Conservation (phyloP, 2,888 invertebrate species). For the Empis stercorea region DNA sequence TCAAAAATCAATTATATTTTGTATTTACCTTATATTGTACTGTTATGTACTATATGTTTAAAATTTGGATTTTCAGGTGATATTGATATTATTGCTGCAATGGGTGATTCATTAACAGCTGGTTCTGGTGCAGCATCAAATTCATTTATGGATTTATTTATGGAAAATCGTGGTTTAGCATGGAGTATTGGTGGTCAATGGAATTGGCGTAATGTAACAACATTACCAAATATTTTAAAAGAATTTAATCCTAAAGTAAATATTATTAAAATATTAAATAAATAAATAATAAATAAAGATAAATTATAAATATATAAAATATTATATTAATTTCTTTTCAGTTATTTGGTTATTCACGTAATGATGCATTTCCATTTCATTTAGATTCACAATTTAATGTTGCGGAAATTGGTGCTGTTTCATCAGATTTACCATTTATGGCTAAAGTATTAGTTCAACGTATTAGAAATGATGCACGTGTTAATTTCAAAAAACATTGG, state of each 20-base stretch:
- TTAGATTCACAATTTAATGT: constrained; percentile 40
- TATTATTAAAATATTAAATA: background rate
- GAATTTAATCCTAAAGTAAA: constrained; percentile 41
- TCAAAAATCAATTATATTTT: no score
- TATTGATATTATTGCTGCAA: constrained; percentile 40
- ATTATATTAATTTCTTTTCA: background rate
- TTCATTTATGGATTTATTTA: constrained; percentile 29
- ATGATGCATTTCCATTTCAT: constrained; percentile 31
- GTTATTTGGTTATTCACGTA: constrained; percentile 39
- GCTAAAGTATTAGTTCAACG: constrained; percentile 37
- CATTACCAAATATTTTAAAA: constrained; percentile 41
- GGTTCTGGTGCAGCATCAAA: constrained; percentile 37
- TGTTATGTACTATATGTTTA: no score
- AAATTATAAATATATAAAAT: background rate
- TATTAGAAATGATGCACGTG: constrained; percentile 37
- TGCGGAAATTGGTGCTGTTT: constrained; percentile 41
- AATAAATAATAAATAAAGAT: background rate
- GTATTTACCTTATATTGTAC: no score
- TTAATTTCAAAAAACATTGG: constrained; percentile 40
- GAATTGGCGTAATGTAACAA: constrained; percentile 37
- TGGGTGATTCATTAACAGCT: constrained; percentile 43
- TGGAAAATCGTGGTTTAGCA: constrained; percentile 34
- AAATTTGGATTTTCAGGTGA: constrained; percentile 31
- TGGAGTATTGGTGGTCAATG: constrained; percentile 36
- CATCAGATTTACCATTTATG: constrained; percentile 41